Evolutionary conservation across 2,113 vertebrate genomes (phyloP).

Genomic region (Aix galericulata): DNA sequence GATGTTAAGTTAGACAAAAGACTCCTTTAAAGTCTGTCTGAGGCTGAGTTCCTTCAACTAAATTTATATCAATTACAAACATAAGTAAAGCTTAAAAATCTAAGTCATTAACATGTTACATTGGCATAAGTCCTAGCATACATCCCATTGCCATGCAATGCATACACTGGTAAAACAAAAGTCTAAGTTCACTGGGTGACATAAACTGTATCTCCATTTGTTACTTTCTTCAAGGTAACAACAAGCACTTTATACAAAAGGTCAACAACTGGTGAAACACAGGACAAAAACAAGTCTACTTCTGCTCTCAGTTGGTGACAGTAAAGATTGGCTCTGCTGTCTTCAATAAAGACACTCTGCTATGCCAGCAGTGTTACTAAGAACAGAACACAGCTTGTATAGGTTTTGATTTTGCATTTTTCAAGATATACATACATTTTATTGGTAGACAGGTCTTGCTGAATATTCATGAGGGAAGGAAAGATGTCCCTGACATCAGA

Average conservation of each 20-base stretch:
- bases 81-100: background rate
- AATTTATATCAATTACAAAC: background rate
- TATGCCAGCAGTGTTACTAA: background rate
- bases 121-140: background rate
- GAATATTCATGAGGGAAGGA: background rate
- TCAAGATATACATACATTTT: background rate
- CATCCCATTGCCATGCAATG: background rate
- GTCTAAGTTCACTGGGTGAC: background rate
- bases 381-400: background rate
- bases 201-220: background rate
- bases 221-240: background rate
- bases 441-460: background rate
- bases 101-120: background rate
- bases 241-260: background rate
- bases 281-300: background rate
- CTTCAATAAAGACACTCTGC: background rate
- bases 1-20: background rate
- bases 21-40: background rate
- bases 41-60: background rate
- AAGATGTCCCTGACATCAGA: background rate
- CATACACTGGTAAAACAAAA: background rate
- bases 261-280: background rate
- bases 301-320: background rate
- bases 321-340: background rate
- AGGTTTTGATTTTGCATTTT: background rate